These are phyloP conservation scores for Stomatorhinus ivindoensis DNA, from an alignment of 2,113 vertebrate genomes.

Conservation along the genomic window DNA sequence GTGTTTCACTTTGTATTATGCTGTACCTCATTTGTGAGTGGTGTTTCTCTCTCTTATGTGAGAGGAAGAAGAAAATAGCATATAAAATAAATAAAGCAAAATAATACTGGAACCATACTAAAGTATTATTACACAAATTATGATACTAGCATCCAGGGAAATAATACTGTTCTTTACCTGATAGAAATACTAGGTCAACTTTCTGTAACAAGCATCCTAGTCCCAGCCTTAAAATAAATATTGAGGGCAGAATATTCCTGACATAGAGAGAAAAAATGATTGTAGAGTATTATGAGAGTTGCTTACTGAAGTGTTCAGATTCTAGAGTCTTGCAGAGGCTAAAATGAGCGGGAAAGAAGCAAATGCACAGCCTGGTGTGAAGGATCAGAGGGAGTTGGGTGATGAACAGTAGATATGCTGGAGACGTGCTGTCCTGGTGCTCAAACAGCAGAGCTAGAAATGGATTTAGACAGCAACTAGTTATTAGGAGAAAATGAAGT, in stretches of 20 bases:
- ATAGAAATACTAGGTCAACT: not conserved
- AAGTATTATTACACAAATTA: not conserved
- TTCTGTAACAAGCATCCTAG: not conserved
- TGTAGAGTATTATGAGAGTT: not conserved
- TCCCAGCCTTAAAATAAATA: not conserved
- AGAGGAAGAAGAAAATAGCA: not conserved
- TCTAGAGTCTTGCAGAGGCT: not conserved
- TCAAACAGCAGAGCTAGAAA: not conserved
- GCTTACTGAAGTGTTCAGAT: not conserved
- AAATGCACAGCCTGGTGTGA: not conserved
- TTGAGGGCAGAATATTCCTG: not conserved
- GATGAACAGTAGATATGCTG: not conserved
- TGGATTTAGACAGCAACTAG: not conserved
- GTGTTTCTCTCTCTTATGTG: not conserved
- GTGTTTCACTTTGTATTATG: not conserved
- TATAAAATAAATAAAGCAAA: not conserved
- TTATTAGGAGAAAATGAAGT: slow-evolving; percentile 1
- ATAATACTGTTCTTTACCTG: not conserved
- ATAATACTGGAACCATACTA: not conserved
- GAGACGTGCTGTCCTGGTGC: not conserved
- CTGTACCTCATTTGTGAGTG: not conserved
- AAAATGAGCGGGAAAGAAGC: not conserved
- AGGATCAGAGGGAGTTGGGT: not conserved
- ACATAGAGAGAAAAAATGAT: not conserved
- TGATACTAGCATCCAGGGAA: not conserved